phyloP scores from a whole-genome alignment of 2,113 vertebrate species.

The Clarias batrachus region DNA sequence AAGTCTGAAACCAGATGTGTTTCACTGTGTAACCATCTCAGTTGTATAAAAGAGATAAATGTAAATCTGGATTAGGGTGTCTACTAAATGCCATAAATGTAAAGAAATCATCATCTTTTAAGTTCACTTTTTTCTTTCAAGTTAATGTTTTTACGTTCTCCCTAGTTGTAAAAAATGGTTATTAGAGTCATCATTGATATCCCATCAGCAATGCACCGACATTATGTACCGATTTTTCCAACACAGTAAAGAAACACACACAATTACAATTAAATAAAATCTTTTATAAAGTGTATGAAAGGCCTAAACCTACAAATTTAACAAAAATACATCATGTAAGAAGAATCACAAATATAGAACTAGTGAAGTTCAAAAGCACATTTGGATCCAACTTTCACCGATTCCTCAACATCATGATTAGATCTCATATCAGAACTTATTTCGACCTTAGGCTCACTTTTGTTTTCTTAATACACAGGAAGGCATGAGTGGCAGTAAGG shows the following conservation, averaged over 20 bases:
- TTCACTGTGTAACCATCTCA: background rate
- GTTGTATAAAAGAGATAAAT: background rate
- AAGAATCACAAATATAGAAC: constrained; percentile 3
- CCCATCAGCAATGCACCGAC: background rate
- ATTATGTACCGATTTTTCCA: background rate
- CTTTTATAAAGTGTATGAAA: constrained; percentile 26
- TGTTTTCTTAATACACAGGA: background rate
- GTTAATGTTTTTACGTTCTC: background rate
- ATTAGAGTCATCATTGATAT: background rate
- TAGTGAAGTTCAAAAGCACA: constrained; percentile 16
- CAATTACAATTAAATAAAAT: constrained; percentile 2
- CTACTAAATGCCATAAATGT: background rate
- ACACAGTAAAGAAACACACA: background rate
- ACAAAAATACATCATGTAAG: constrained; percentile 25
- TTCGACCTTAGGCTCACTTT: background rate
- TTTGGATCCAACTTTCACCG: background rate
- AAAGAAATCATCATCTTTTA: too few species aligned
- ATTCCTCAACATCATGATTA: background rate
- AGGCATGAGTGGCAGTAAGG: background rate
- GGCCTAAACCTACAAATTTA: constrained; percentile 16
- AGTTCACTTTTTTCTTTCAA: too few species aligned
- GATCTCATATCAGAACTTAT: background rate
- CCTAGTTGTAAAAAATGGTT: background rate
- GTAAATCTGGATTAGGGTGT: background rate
- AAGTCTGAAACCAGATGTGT: background rate